Percentiles rank a stretch among this genome's conserved stretches.
Conservation (phyloP, 2,888 invertebrate genomes). For the Brachycybe producta region DNA sequence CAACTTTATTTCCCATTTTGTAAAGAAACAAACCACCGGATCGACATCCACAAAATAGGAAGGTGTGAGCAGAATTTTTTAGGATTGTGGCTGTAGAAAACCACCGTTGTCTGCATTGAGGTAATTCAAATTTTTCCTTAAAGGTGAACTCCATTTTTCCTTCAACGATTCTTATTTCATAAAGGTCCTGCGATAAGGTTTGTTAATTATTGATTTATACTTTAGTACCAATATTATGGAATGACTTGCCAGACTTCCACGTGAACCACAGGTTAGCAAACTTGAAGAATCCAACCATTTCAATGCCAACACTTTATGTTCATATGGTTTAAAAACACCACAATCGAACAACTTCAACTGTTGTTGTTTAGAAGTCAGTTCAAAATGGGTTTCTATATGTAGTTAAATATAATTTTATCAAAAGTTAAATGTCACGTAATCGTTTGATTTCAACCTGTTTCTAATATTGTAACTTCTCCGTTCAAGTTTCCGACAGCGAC, state of each 20-base stretch:
- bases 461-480: not conserved
- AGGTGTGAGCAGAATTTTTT: not conserved
- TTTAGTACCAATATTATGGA: not conserved
- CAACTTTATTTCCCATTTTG: not conserved
- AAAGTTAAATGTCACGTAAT: no score
- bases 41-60: conserved; percentile 8
- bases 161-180: not conserved
- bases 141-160: not conserved
- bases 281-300: not conserved
- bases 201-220: not conserved
- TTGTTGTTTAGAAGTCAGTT: no score
- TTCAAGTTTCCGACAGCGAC: not conserved
- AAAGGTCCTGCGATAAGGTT: not conserved
- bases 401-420: no score
- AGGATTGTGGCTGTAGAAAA: not conserved
- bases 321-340: no score
- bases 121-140: not conserved
- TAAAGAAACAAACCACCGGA: not conserved
- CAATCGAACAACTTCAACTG: no score
- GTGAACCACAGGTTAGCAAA: not conserved
- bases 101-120: not conserved
- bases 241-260: not conserved
- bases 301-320: conserved; percentile 1
- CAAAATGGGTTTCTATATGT: no score
- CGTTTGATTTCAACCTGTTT: conserved; percentile 1